Percentiles rank a stretch among this genome's conserved stretches.
These are phyloP conservation scores for Cottus gobio DNA, from an alignment of 2,113 vertebrate species.

Conservation along the genomic window DNA sequence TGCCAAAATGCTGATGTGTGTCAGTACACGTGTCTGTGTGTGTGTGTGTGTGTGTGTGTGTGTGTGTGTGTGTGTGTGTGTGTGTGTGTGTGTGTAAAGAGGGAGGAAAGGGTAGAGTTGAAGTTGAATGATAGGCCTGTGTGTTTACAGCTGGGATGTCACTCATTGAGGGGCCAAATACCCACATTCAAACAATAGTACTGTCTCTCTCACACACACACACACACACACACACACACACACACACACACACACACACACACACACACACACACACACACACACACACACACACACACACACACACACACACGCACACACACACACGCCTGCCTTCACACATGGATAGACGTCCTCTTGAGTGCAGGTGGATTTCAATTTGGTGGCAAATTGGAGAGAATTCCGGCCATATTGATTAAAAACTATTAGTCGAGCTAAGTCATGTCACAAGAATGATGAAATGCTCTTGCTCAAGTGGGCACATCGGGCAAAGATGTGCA, in stretches of 20 bases:
- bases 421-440: slow-evolving; percentile 25
- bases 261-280: not conserved
- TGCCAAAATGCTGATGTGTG: not conserved
- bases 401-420: slow-evolving; percentile 37
- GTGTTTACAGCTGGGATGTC: slow-evolving; percentile 35
- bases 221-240: slow-evolving; percentile 5
- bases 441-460: slow-evolving; percentile 15
- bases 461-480: not conserved
- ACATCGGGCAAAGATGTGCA: not conserved
- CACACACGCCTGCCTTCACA: slow-evolving; percentile 10
- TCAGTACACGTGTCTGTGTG: not conserved
- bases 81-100: not conserved
- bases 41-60: not conserved
- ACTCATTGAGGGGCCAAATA: not conserved
- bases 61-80: not conserved
- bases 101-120: slow-evolving; percentile 20
- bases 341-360: not conserved
- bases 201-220: not conserved
- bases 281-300: not conserved
- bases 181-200: not conserved
- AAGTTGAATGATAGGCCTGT: slow-evolving; percentile 29
- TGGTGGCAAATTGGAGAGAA: slow-evolving; percentile 30
- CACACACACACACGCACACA: slow-evolving; percentile 3
- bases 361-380: slow-evolving; percentile 19
- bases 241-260: slow-evolving; percentile 10